Conservation (phyloP, 2,113 vertebrate genomes). For the Bos javanicus region DNA sequence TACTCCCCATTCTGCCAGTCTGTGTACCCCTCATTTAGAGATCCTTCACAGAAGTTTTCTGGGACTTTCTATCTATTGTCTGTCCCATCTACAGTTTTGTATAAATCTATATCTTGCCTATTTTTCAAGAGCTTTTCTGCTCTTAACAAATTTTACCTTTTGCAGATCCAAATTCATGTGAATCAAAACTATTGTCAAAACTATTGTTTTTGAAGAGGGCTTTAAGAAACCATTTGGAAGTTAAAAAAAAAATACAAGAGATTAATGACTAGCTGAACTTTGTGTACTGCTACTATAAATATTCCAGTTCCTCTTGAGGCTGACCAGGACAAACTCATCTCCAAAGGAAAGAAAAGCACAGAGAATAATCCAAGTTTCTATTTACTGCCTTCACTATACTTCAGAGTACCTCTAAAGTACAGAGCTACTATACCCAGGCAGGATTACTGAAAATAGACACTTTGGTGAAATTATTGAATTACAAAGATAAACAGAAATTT, state of each 20-base stretch:
- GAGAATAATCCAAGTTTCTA: neutral
- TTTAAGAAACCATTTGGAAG: neutral
- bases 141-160: neutral
- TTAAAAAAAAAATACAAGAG: neutral
- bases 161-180: neutral
- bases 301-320: neutral
- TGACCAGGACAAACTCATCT: neutral
- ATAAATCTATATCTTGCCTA: neutral
- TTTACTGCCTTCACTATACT: neutral
- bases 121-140: neutral
- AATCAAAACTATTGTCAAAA: neutral
- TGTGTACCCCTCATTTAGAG: neutral
- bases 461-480: neutral
- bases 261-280: neutral
- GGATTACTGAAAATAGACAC: neutral
- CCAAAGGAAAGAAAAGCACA: neutral
- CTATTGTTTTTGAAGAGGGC: neutral
- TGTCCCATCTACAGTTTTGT: neutral
- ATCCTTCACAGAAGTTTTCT: neutral
- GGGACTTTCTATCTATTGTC: neutral
- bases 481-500: neutral
- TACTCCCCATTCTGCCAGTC: neutral
- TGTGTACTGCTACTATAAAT: neutral
- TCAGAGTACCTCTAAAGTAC: neutral
- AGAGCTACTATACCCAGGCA: neutral